Conservation (phyloP, 2,113 vertebrate genomes). For the Haplochromis burtoni region DNA sequence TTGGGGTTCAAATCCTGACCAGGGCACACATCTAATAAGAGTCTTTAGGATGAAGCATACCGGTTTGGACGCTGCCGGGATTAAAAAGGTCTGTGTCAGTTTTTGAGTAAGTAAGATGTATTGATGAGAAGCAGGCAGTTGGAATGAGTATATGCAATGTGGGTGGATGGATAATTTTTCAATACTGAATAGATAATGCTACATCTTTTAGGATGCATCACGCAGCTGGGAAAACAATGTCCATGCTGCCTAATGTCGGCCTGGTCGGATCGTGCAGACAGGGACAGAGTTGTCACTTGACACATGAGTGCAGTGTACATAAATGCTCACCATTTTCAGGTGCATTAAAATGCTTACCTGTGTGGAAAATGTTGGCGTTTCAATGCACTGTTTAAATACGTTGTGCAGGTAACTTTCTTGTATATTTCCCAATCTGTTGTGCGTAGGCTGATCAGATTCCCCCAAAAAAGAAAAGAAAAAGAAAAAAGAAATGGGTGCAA, state of each 20-base stretch:
- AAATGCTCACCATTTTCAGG: background rate
- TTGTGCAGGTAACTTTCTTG: rapidly evolving
- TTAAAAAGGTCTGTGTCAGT: background rate
- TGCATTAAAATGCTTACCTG: background rate
- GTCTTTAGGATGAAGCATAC: background rate
- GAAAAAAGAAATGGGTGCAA: background rate
- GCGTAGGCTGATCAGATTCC: background rate
- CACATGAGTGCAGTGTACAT: background rate
- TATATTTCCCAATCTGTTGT: background rate
- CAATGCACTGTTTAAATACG: background rate
- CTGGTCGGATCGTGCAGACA: background rate
- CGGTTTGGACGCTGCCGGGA: background rate
- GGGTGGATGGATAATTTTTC: background rate
- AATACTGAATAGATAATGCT: background rate
- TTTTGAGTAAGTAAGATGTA: background rate
- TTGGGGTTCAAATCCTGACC: background rate
- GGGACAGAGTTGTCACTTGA: background rate
- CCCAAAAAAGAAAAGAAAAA: rapidly evolving
- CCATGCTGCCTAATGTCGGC: background rate
- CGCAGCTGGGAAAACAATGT: background rate
- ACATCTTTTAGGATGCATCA: background rate
- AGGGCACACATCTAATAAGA: background rate
- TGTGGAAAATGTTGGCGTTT: background rate
- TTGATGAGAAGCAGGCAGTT: background rate
- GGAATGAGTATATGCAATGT: background rate